These are phyloP conservation scores for Steatornis caripensis DNA, from an alignment of 2,113 vertebrate species.

Conservation along the genomic window DNA sequence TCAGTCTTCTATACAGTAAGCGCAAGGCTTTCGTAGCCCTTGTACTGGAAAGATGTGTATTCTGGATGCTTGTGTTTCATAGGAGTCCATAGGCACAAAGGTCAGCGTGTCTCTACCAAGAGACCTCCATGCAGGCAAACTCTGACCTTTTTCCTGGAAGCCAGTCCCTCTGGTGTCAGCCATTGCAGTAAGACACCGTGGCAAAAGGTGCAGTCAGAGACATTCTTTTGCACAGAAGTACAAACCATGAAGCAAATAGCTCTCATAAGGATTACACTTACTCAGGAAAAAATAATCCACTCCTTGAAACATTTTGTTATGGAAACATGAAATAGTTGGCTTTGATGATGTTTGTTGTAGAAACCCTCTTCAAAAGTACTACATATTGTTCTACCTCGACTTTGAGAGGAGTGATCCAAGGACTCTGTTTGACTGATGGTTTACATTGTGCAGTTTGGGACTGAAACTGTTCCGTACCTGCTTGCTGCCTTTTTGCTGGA, in stretches of 20 bases:
- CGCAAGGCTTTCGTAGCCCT: neutral
- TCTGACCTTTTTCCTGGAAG: neutral
- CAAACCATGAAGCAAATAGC: neutral
- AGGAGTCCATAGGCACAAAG: neutral
- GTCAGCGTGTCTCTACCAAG: neutral
- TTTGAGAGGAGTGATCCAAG: neutral
- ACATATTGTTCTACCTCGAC: neutral
- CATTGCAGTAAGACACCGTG: neutral
- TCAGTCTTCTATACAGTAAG: neutral
- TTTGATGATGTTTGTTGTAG: neutral
- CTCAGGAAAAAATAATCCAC: neutral
- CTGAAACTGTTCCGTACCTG: fast-evolving
- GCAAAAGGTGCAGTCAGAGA: neutral
- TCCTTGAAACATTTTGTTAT: neutral
- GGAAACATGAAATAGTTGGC: neutral
- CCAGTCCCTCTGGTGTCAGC: neutral
- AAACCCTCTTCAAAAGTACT: neutral
- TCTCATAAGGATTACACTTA: neutral
- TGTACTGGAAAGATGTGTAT: neutral
- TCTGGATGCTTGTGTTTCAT: neutral
- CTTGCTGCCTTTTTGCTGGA: neutral
- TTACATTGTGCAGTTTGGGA: neutral
- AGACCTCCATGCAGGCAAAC: neutral
- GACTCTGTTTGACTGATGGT: neutral
- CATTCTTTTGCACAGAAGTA: neutral